These are phyloP conservation scores for Lasioglossum pauxillum DNA, from an alignment of 2,888 invertebrate genomes.

Conservation along the genomic window DNA sequence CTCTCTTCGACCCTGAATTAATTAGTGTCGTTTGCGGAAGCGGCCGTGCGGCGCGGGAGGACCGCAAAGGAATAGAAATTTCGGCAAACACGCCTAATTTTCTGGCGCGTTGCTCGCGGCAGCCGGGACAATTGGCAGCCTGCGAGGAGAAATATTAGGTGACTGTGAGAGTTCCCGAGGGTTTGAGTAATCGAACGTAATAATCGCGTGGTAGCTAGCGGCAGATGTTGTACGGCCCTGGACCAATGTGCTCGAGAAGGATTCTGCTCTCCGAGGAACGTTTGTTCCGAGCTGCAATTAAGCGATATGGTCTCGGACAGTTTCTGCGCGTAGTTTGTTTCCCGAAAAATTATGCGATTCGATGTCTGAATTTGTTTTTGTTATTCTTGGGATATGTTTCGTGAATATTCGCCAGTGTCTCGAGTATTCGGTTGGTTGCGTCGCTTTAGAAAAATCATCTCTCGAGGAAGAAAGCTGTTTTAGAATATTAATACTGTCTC, in stretches of 20 bases:
- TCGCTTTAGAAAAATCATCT: not conserved
- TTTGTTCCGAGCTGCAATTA: not conserved
- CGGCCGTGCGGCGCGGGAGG: no score
- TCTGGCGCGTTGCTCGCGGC: not conserved
- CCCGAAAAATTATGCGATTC: not conserved
- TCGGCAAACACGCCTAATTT: constrained; percentile 9
- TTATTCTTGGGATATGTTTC: not conserved
- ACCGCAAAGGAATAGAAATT: constrained; percentile 15
- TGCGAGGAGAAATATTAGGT: not conserved
- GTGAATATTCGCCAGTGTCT: not conserved
- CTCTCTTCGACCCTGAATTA: constrained; percentile 58
- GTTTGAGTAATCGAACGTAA: constrained; percentile 2
- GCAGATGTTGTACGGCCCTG: not conserved
- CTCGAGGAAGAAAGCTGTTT: not conserved
- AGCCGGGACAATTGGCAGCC: not conserved
- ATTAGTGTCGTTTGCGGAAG: constrained; percentile 43
- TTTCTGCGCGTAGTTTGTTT: not conserved
- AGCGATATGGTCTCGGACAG: not conserved
- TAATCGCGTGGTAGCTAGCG: not conserved
- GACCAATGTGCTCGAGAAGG: not conserved
- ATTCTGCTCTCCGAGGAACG: not conserved
- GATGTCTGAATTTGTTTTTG: not conserved
- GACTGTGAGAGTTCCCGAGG: not conserved
- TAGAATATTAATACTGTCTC: not conserved
- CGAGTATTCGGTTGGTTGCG: not conserved